phyloP scores from a whole-genome alignment of 2,888 invertebrate species.

The Nudaria mundana region DNA sequence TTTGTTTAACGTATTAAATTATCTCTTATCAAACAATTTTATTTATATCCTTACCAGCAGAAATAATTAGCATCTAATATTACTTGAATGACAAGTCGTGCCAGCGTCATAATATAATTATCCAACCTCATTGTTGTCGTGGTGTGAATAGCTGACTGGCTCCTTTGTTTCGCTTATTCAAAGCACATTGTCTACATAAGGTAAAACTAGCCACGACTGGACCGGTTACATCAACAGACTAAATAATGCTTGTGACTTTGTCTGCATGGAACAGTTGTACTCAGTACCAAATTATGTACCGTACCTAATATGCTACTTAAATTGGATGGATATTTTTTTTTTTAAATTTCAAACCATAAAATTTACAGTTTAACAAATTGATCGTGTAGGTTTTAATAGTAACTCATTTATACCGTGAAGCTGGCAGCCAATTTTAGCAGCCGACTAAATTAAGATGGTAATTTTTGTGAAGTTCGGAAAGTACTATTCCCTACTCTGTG shows the following conservation, averaged over 20 bases:
- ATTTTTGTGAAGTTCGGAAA: no score
- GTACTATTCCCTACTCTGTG: no score
- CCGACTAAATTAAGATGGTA: no score
- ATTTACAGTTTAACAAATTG: no score
- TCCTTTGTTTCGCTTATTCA: conserved; percentile 51
- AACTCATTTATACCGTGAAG: no score
- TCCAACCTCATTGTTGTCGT: conserved; percentile 43
- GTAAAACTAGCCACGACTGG: conserved; percentile 29
- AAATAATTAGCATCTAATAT: conserved; percentile 14
- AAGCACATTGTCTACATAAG: conserved; percentile 45
- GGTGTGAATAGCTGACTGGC: conserved; percentile 44
- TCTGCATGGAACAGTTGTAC: no score
- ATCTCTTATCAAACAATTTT: background rate
- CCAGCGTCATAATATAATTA: conserved; percentile 25
- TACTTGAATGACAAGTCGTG: conserved; percentile 28
- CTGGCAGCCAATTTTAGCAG: no score
- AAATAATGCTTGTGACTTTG: conserved; percentile 13
- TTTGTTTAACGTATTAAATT: no score
- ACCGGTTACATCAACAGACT: conserved; percentile 22
- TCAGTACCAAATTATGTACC: background rate
- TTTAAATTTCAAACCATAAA: no score
- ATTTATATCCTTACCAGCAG: no score
- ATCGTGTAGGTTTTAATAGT: no score
- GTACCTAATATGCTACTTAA: background rate
- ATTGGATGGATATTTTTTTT: no score